Evolutionary conservation across 2,113 vertebrate species (phyloP).

Genomic region (human (Homo sapiens)): GRCh38 chr7:8755001-8755500

Average conservation of each 20-base stretch:
- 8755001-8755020: background rate
- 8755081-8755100: background rate
- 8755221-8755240: constrained; percentile 53
- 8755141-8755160: constrained; percentile 19
- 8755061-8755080: background rate
- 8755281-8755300: constrained; percentile 10
- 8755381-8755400: constrained; percentile 35
- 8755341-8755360: background rate
- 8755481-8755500: background rate
- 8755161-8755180: constrained; percentile 36
- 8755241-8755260: constrained; percentile 52
- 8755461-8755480: background rate
- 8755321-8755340: constrained; percentile 29
- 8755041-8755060: constrained; percentile 12
- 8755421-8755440: background rate
- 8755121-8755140: constrained; percentile 38
- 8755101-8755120: constrained; percentile 38
- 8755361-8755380: constrained; percentile 19
- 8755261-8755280: background rate
- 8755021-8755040: background rate
- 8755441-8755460: constrained; percentile 9
- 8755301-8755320: constrained; percentile 24
- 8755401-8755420: background rate
- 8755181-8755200: constrained; percentile 69
- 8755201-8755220: constrained; percentile 66